phyloP scores from a whole-genome alignment of 2,797 vertebrate genomes.

The Euthynnus affinis region DNA sequence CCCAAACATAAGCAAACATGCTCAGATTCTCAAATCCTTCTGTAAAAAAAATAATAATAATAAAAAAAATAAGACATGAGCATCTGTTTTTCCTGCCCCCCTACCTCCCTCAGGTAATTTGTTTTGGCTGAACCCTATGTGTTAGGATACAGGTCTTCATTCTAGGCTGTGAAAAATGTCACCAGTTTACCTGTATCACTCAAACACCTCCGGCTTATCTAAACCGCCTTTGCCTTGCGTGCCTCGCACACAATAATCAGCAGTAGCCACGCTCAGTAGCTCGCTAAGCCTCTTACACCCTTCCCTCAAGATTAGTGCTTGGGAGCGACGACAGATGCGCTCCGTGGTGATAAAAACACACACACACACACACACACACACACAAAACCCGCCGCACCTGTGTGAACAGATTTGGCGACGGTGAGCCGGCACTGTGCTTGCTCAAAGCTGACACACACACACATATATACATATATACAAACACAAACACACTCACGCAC shows the following conservation, averaged over 20 bases:
- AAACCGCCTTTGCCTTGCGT: conserved; percentile 86
- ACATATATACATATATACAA: conserved; percentile 36
- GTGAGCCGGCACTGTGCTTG: conserved; percentile 74
- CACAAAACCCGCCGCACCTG: conserved; percentile 78
- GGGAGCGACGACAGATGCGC: conserved; percentile 88
- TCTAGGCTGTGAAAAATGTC: conserved; percentile 78
- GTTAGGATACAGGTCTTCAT: conserved; percentile 65
- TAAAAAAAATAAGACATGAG: conserved; percentile 50
- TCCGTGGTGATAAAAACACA: conserved; percentile 84
- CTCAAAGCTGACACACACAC: conserved; percentile 75
- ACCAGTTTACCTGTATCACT: conserved; percentile 87
- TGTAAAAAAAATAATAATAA: too few relatives aligned
- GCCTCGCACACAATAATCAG: conserved; percentile 87
- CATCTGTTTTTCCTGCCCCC: conserved; percentile 36
- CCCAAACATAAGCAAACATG: conserved; percentile 56
- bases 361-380: conserved; percentile 51
- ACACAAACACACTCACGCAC: conserved; percentile 37
- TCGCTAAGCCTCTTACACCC: conserved; percentile 90
- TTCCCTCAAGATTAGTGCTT: conserved; percentile 89
- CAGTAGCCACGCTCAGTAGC: conserved; percentile 87
- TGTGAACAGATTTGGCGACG: conserved; percentile 85
- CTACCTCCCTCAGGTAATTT: conserved; percentile 49
- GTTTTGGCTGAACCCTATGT: conserved; percentile 57
- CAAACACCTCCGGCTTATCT: conserved; percentile 88
- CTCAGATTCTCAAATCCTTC: conserved; percentile 51